Conservation (phyloP, 2,797 vertebrate species). For the Bovichtus diacanthus region DNA sequence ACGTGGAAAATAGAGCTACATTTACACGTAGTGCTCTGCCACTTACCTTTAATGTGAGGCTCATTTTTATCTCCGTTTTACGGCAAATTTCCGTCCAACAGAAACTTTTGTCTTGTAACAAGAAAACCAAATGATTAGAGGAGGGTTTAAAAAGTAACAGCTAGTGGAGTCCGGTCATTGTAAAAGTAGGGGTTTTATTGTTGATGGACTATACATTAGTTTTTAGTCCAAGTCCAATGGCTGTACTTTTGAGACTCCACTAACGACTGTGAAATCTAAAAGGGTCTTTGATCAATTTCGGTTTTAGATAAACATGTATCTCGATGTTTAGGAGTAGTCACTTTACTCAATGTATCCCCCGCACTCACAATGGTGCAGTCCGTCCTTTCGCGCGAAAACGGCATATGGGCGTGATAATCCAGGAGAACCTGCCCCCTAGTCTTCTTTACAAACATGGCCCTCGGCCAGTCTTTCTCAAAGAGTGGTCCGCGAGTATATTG, state of each 20-base stretch:
- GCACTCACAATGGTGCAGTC: slow-evolving; percentile 68
- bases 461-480: too few relatives aligned
- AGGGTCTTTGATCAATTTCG: accelerated
- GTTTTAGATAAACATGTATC: accelerated
- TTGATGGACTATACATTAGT: accelerated
- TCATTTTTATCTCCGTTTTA: slow-evolving; percentile 52
- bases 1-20: neutral
- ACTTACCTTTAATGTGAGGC: slow-evolving; percentile 68
- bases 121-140: slow-evolving; percentile 7
- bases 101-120: neutral
- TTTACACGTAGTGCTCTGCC: neutral
- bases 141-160: slow-evolving; percentile 78
- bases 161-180: neutral
- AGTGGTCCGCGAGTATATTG: too few relatives aligned
- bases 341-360: neutral
- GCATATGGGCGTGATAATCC: slow-evolving; percentile 47
- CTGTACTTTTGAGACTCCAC: accelerated
- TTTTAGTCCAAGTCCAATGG: accelerated
- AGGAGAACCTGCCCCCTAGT: neutral
- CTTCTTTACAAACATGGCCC: neutral
- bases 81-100: neutral
- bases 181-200: slow-evolving; percentile 1
- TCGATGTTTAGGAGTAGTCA: accelerated
- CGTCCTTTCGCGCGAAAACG: slow-evolving; percentile 80
- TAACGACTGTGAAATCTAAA: accelerated